Conservation (phyloP, 2,113 vertebrate species). For the Hirundichthys speculiger region DNA sequence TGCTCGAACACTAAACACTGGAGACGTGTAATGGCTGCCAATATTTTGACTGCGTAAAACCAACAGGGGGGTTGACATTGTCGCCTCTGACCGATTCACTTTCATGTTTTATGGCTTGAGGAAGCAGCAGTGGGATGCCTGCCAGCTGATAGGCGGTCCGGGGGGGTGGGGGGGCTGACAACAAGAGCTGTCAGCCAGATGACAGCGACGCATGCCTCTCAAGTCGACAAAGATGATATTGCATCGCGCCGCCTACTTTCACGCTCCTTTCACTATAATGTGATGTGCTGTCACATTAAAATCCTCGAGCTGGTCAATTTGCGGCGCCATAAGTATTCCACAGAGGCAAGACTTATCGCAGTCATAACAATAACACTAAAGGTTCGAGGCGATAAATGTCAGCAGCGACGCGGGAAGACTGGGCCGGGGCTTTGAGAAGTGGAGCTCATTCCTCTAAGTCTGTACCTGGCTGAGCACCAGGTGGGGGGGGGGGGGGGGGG, state of each 20-base stretch:
- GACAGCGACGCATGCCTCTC: constrained; percentile 33
- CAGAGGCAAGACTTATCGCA: constrained; percentile 41
- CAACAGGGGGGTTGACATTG: constrained; percentile 46
- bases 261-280: constrained; percentile 52
- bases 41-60: constrained; percentile 55
- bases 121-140: constrained; percentile 17
- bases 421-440: constrained; percentile 22
- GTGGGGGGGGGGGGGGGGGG: not conserved
- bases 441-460: constrained; percentile 29
- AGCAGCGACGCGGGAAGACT: constrained; percentile 40
- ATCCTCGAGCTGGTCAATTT: constrained; percentile 56
- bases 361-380: constrained; percentile 72
- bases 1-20: constrained; percentile 30
- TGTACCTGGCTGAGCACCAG: constrained; percentile 30
- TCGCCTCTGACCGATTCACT: constrained; percentile 45
- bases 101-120: constrained; percentile 36
- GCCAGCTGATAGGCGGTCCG: constrained; percentile 34
- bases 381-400: constrained; percentile 61
- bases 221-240: constrained; percentile 35
- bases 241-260: constrained; percentile 45
- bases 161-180: constrained; percentile 16
- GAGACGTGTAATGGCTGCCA: constrained; percentile 54
- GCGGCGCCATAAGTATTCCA: constrained; percentile 23
- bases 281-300: constrained; percentile 61
- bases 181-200: constrained; percentile 32